phyloP scores from a whole-genome alignment of 2,888 invertebrate genomes.

The Saturnia pavonia region DNA sequence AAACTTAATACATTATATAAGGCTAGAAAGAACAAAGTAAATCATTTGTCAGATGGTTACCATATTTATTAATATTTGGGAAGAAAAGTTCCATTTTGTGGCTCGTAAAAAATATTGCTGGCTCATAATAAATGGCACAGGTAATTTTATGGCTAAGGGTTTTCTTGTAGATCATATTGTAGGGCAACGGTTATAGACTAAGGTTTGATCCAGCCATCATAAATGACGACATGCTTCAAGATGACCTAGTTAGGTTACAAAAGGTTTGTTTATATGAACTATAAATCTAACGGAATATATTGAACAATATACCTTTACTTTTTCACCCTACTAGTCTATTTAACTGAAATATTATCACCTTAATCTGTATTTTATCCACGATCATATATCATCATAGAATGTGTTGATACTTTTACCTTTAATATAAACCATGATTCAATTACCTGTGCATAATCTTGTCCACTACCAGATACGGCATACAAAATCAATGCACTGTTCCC shows the following conservation, averaged over 20 bases:
- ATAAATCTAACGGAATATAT: too few relatives aligned
- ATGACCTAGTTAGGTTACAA: neutral
- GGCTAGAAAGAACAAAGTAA: neutral
- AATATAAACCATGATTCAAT: neutral
- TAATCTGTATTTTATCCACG: neutral
- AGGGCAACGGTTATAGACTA: neutral
- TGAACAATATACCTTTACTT: neutral
- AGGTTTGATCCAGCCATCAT: neutral
- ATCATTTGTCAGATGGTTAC: neutral
- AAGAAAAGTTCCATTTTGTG: neutral
- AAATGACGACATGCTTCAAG: neutral
- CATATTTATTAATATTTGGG: neutral
- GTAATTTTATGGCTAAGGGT: neutral
- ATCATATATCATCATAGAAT: neutral
- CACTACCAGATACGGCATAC: slow-evolving; percentile 53
- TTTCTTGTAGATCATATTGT: neutral
- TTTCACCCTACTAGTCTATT: neutral
- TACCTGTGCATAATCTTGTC: slow-evolving; percentile 59
- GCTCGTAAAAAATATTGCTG: neutral
- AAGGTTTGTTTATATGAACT: too few relatives aligned
- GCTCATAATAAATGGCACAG: neutral
- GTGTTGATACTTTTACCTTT: neutral
- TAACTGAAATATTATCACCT: neutral
- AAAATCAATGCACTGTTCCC: slow-evolving; percentile 54
- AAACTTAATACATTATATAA: neutral